Percentiles rank a stretch among this genome's conserved stretches.
Evolutionary conservation across 2,113 vertebrate genomes (phyloP).

Genomic region (Mustela lutreola): DNA sequence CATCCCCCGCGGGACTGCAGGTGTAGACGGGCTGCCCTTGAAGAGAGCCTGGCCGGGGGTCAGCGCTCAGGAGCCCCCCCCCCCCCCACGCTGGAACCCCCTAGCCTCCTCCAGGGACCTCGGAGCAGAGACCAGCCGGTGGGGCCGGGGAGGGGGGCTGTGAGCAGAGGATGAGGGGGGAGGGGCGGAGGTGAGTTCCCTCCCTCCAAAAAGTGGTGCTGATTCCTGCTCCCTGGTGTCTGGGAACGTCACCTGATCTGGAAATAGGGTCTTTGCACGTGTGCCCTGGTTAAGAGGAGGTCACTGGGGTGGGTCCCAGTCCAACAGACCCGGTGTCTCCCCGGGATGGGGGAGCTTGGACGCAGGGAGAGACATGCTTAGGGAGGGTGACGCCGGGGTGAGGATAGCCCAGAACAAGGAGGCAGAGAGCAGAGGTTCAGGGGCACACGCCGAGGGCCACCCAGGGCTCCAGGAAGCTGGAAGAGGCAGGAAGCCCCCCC

Average conservation of each 20-base stretch:
- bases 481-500: not conserved
- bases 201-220: not conserved
- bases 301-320: not conserved
- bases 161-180: not conserved
- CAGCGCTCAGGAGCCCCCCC: not conserved
- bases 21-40: not conserved
- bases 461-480: not conserved
- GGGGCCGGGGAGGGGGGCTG: not conserved
- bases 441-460: fast-evolving
- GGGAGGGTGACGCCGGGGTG: not conserved
- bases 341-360: not conserved
- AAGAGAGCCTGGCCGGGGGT: not conserved
- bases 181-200: not conserved
- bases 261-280: not conserved
- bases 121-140: not conserved
- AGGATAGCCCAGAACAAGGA: not conserved
- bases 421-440: too few species aligned
- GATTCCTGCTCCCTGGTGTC: too few species aligned
- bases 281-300: not conserved
- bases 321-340: too few species aligned
- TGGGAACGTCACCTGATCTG: not conserved
- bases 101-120: not conserved
- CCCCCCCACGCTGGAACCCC: too few species aligned
- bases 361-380: not conserved
- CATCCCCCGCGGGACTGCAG: not conserved